Evolutionary conservation across 2,113 vertebrate genomes (phyloP), one percentile per base, ranked within the genome.

Genomic region (Pelvicachromis taeniatus): DNA sequence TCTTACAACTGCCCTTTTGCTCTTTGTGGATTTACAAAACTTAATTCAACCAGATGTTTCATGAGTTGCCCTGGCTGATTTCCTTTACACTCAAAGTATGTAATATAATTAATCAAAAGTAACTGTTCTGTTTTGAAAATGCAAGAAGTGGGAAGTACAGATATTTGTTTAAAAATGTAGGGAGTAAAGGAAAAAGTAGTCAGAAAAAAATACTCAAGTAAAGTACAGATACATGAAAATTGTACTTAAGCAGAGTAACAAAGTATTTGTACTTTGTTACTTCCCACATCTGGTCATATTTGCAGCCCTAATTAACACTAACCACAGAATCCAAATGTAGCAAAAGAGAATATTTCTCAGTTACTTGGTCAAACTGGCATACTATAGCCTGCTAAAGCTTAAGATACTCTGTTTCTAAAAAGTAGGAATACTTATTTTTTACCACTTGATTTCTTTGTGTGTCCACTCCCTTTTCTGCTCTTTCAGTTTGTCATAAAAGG

Each of bases 401-500:
- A 42, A 31, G 68, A 75, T 75, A 2, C 16, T 75, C 10, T 50
- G 50, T 45, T 29, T 50, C 16, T 31, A 50, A 50, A 0, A 12
- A 4, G 23, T 19, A 50, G 29, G 23, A 19, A 31, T 19, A 12
- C 6, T 31, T n/a, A 3, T 45, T 48, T 29, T 59, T 9, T 52
- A 81, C 11, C n/a, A 65, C 59, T 54, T 14, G 1, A 50, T 80
- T 26, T n/a, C 13, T 77, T 50, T 42, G 31, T 70, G 16, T 77
- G 56, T 35, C 16, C 1, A 5, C 23, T 87, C 17, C 42, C 4
- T 31, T 19, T 48, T 17, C 38, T 77, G 26, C 40, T 68, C 33
- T 55, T 50, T 73, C 55, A 40, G 75, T 80, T 56, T 88, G 90
- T 75, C 90, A 91, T 86, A 68, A 77, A 94, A 96, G 95, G 94